phyloP scores from a whole-genome alignment of 2,888 invertebrate species.

The Hirudinaria manillensis region DNA sequence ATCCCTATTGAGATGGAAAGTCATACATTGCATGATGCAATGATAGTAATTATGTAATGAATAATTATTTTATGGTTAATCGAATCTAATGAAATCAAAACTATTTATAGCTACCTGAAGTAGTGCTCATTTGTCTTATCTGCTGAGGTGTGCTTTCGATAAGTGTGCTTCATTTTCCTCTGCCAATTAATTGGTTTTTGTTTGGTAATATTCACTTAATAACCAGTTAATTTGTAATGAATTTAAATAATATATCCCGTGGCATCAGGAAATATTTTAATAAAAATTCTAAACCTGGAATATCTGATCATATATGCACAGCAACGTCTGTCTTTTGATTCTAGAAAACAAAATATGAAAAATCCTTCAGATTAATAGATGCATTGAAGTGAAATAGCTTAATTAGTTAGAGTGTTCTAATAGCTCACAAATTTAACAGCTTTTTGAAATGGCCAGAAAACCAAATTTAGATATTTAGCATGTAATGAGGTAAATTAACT shows the following conservation, averaged over 20 bases:
- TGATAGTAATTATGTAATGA: too few relatives aligned
- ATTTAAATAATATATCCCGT: neutral
- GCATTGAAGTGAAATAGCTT: too few relatives aligned
- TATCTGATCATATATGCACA: neutral
- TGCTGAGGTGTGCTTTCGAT: conserved; percentile 28
- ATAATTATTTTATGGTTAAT: neutral
- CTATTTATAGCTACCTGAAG: conserved; percentile 24
- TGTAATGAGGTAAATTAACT: too few relatives aligned
- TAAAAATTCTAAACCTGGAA: neutral
- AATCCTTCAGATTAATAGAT: too few relatives aligned
- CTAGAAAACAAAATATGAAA: conserved; percentile 5
- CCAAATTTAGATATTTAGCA: too few relatives aligned
- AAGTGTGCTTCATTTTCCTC: conserved; percentile 31
- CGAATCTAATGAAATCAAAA: neutral
- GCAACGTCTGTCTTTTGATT: neutral
- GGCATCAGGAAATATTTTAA: neutral
- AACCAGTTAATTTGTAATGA: neutral
- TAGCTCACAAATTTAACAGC: too few relatives aligned
- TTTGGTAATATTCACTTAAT: neutral
- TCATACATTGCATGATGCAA: too few relatives aligned
- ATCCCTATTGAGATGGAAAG: neutral
- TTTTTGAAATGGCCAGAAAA: too few relatives aligned
- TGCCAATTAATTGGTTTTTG: neutral
- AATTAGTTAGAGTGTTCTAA: too few relatives aligned
- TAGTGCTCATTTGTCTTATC: conserved; percentile 35